phyloP scores from a whole-genome alignment of 2,797 vertebrate species.

The Sebastolobus alascanus region DNA sequence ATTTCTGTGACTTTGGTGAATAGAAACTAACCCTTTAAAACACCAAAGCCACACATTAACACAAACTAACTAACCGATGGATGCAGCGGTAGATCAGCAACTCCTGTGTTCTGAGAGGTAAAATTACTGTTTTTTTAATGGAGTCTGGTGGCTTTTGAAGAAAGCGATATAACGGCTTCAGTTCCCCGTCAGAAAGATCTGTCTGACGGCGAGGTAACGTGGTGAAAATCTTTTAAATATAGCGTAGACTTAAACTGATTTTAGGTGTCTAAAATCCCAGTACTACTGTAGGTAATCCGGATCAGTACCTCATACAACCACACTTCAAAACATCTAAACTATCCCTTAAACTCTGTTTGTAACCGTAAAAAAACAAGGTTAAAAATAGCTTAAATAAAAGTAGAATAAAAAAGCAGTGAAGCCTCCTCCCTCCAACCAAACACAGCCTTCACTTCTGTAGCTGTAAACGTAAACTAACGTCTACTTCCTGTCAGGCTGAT shows the following conservation, averaged over 20 bases:
- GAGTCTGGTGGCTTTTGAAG: not conserved
- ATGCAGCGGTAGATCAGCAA: not conserved
- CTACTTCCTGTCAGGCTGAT: not conserved
- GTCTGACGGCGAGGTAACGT: too few species aligned
- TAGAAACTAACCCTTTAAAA: not conserved
- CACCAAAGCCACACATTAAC: not conserved
- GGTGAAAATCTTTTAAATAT: too few species aligned
- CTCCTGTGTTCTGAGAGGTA: not conserved
- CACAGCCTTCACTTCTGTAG: not conserved
- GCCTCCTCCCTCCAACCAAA: not conserved
- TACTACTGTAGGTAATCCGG: too few species aligned
- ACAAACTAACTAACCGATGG: not conserved
- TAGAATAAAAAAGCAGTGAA: not conserved
- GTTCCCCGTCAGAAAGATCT: too few species aligned
- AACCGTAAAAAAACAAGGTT: too few species aligned
- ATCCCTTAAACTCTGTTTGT: not conserved
- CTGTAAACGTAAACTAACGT: not conserved
- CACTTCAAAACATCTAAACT: not conserved
- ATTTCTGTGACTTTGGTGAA: not conserved
- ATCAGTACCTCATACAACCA: not conserved
- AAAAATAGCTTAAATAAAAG: too few species aligned
- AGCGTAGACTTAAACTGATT: too few species aligned
- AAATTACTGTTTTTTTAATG: not conserved
- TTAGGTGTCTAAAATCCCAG: too few species aligned
- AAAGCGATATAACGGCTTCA: too few species aligned